Percentiles rank a stretch among this genome's conserved stretches.
These are phyloP conservation scores for Patella depressa DNA, from an alignment of 2,888 invertebrate genomes.

Conservation along the genomic window DNA sequence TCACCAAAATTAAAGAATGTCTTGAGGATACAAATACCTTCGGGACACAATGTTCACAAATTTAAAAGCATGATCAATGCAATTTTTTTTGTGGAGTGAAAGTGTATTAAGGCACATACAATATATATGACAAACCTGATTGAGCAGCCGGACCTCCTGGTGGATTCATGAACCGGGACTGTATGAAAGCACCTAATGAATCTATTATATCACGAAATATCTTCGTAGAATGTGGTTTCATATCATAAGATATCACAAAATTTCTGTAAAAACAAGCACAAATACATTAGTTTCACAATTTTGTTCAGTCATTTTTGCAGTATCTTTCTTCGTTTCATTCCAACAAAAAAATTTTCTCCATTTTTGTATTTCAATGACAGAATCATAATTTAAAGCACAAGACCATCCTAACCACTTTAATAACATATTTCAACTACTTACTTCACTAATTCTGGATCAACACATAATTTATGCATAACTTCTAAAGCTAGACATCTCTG, in stretches of 20 bases:
- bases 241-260: constrained; percentile 95
- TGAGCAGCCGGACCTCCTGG: constrained; percentile 52
- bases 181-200: constrained; percentile 86
- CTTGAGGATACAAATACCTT: too few relatives aligned
- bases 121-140: constrained; percentile 29
- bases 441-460: constrained; percentile 87
- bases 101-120: too few relatives aligned
- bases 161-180: constrained; percentile 79
- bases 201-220: constrained; percentile 89
- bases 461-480: constrained; percentile 93
- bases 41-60: too few relatives aligned
- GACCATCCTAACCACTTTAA: not conserved
- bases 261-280: constrained; percentile 42
- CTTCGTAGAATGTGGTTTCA: constrained; percentile 81
- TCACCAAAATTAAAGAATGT: too few relatives aligned
- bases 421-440: constrained; percentile 37
- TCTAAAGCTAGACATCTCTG: constrained; percentile 95
- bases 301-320: too few relatives aligned
- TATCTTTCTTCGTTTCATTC: too few relatives aligned
- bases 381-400: not conserved
- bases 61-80: too few relatives aligned
- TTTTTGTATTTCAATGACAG: not conserved
- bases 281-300: too few relatives aligned
- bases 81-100: too few relatives aligned
- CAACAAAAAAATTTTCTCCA: not conserved